A percentile compares a stretch with the other conserved stretches of the same genome.
phyloP scores from a whole-genome alignment of 2,113 vertebrate genomes.

The Danio rerio region GRCz12tu NC_133192.1:37626501-37627000 shows the following conservation, averaged over 20 bases:
- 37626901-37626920: constrained; percentile 82
- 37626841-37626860: constrained; percentile 81
- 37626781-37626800: constrained; percentile 81
- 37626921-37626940: constrained; percentile 77
- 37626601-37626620: constrained; percentile 69
- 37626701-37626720: constrained; percentile 75
- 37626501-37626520: constrained; percentile 67
- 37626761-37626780: constrained; percentile 80
- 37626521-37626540: constrained; percentile 70
- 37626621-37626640: constrained; percentile 68
- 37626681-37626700: constrained; percentile 56
- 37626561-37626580: constrained; percentile 63
- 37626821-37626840: constrained; percentile 83
- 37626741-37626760: constrained; percentile 69
- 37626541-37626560: constrained; percentile 69
- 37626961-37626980: constrained; percentile 72
- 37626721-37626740: constrained; percentile 76
- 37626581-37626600: constrained; percentile 60
- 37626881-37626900: constrained; percentile 73
- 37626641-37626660: constrained; percentile 74
- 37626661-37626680: constrained; percentile 73
- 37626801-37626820: constrained; percentile 84
- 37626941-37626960: constrained; percentile 81
- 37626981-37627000: constrained; percentile 76
- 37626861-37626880: constrained; percentile 78